Base-by-base conservation (phyloP, 2,797 vertebrate species). In the Danio jaintianensis region DNA sequence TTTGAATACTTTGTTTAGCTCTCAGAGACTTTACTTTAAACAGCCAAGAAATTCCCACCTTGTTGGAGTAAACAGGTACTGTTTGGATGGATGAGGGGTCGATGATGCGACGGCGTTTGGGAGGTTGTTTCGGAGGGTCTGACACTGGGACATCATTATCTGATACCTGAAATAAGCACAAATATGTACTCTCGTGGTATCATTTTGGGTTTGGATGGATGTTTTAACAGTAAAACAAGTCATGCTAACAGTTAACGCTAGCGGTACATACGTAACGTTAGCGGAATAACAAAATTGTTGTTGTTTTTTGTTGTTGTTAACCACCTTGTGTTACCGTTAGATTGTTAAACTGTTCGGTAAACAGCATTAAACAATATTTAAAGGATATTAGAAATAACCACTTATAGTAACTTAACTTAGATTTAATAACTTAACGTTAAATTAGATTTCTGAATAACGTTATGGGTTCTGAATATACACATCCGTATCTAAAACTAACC, bases 1-100 rank as follows among this genome's bases (percentile, higher is more conserved):
- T 18, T 0, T 58, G 20, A 78, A 47, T 58, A 7, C 59, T 7
- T 1, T 53, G 16, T 0, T 53, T 20, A 29, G 29, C 29, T 29
- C 1, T 29, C 29, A 29, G 10, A 15, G 45, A 11, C 20, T 36
- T 4, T 22, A 43, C 12, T n/a, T 42, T 13, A 59, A 56, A 4
- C 6, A 52, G 47, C 12, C n/a, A 4, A 48, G n/a, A 18, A 13
- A 48, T 6, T 5, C 18, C 5, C 52, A 93, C 94, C 91, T 94
- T 90, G 84, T 87, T 93, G 69, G 93, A 92, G 87, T 94, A 95
- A 7, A 94, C 83, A 0, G 92, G 91, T 1, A 93, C 93, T 0
- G 92, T 84, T 6, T 87, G 74, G 20, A 94, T 79, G 0, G 89
- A 84, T 0, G 92, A 89, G 0, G 92, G 85, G 84, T 93, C 89